These are phyloP conservation scores for Myotis brandtii DNA, from an alignment of 2,113 vertebrate genomes.

Conservation along the genomic window DNA sequence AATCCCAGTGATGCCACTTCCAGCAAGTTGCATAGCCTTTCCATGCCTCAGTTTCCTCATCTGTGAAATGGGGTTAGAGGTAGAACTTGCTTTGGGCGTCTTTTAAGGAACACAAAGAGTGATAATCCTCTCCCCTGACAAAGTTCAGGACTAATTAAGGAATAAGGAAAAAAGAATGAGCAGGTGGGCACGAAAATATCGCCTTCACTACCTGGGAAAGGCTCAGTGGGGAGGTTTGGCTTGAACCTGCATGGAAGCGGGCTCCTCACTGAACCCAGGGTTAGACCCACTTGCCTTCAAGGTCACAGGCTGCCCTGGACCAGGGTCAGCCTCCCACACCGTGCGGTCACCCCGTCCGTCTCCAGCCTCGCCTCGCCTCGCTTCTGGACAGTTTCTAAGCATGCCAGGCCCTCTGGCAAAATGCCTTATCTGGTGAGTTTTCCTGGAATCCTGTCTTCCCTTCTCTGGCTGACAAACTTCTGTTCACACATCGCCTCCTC, in stretches of 20 bases:
- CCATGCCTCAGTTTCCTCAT: background rate
- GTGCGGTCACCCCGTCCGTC: accelerated
- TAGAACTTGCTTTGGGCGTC: background rate
- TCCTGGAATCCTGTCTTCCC: background rate
- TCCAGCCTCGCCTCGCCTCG: background rate
- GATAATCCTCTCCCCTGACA: background rate
- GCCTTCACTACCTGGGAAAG: background rate
- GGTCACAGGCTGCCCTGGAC: background rate
- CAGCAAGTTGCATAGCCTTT: background rate
- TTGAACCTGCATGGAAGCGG: background rate
- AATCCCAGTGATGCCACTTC: background rate
- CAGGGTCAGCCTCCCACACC: background rate
- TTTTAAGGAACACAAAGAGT: background rate
- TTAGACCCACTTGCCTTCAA: background rate
- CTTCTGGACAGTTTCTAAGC: background rate
- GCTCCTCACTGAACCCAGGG: background rate
- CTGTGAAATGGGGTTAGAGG: background rate
- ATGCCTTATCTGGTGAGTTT: background rate
- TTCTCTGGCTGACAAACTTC: background rate
- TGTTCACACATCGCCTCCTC: background rate
- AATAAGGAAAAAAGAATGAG: background rate
- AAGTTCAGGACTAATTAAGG: background rate
- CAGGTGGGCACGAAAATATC: background rate
- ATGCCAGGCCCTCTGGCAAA: background rate
- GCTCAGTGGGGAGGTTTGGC: background rate